phyloP scores from a whole-genome alignment of 2,888 invertebrate species.

The Sphaerophoria taeniata region DNA sequence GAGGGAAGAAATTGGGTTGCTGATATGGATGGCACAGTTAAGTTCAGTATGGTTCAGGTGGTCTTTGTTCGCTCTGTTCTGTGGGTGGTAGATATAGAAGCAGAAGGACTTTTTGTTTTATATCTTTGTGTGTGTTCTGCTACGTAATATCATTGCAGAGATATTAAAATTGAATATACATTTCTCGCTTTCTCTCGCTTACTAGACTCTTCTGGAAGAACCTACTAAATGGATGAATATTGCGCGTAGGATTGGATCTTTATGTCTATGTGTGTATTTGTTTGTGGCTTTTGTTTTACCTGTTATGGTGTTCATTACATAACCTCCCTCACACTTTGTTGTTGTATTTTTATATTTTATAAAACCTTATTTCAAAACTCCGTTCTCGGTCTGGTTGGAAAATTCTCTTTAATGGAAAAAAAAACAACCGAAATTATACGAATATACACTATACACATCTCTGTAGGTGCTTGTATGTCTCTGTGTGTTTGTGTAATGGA shows the following conservation, averaged over 20 bases:
- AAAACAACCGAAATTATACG: neutral
- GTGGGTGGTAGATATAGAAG: conserved; percentile 49
- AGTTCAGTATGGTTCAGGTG: conserved; percentile 67
- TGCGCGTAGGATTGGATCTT: conserved; percentile 35
- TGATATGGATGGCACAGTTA: conserved; percentile 55
- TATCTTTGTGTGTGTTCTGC: conserved; percentile 35
- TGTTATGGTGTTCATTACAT: conserved; percentile 57
- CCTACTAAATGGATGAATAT: conserved; percentile 57
- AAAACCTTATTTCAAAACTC: conserved; percentile 43
- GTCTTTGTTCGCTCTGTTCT: conserved; percentile 65
- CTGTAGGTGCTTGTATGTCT: conserved; percentile 10
- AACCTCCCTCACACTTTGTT: conserved; percentile 34
- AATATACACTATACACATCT: conserved; percentile 7
- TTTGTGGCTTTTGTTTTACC: conserved; percentile 67
- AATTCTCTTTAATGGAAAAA: conserved; percentile 46
- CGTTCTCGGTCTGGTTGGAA: conserved; percentile 55
- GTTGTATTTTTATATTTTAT: conserved; percentile 15
- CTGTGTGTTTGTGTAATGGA: neutral
- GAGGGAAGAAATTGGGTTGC: conserved; percentile 39
- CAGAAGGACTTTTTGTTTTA: conserved; percentile 12
- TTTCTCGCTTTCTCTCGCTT: conserved; percentile 12
- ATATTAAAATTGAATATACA: conserved; percentile 67
- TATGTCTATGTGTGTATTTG: neutral
- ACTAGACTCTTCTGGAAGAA: conserved; percentile 45
- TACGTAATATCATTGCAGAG: conserved; percentile 67